Conservation (phyloP, 2,113 vertebrate species). For the Axis porcinus region DNA sequence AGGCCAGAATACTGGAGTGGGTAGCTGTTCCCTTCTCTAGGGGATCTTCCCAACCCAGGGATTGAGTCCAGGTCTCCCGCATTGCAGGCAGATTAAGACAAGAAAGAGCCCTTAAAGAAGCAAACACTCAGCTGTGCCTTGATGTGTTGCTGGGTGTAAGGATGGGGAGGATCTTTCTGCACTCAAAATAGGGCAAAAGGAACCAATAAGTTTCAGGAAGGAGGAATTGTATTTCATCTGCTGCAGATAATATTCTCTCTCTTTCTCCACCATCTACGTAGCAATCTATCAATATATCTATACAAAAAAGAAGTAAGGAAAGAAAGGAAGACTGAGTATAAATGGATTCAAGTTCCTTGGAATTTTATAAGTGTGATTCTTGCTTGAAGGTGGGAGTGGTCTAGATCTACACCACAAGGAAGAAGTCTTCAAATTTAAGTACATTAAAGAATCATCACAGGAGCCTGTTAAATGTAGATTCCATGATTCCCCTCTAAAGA, state of each 20-base stretch:
- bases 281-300: neutral
- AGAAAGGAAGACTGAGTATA: neutral
- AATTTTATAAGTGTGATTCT: neutral
- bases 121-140: neutral
- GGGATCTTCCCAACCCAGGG: neutral
- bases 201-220: neutral
- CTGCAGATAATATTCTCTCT: neutral
- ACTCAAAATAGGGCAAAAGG: neutral
- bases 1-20: neutral
- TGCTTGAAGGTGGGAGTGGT: neutral
- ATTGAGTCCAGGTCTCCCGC: neutral
- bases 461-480: neutral
- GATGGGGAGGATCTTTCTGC: neutral
- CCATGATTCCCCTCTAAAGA: neutral
- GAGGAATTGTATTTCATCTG: neutral
- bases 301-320: neutral
- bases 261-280: neutral
- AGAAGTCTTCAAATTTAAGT: neutral
- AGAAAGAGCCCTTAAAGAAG: neutral
- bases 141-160: neutral
- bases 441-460: neutral
- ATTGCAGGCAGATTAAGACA: neutral
- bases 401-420: neutral
- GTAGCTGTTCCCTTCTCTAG: neutral
- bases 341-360: neutral